Evolutionary conservation across 2,888 invertebrate species (phyloP), one percentile per base, ranked within the genome.

Genomic region (Acanthosepion esculentum): DNA sequence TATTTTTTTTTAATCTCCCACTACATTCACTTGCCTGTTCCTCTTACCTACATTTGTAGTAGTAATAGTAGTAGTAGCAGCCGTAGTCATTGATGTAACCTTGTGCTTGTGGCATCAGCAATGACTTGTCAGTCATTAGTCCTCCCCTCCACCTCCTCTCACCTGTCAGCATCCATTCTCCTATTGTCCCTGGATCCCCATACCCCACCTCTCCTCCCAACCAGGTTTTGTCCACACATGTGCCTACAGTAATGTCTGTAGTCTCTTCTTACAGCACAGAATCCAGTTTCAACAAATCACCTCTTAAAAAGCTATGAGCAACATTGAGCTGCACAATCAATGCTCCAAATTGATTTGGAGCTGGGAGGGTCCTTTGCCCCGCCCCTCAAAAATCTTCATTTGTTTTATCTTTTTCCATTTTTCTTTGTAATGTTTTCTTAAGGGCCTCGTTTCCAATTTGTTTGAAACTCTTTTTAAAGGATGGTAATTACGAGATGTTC

Each of bases 261-360:
- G n/a, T 78, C n/a, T 78, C 78, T 78, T n/a, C 78, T 78, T 78
- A 78, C 15, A 78, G 78, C 78, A 78, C 78, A 78, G n/a, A 78
- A 78, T 78, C n/a, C 78, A 78, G 78, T 78, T 78, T 78, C 78
- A 78, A 78, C 78, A 78, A 78, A 78, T 78, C 78, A 78, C 78
- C 78, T n/a, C 78, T 78, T 78, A 33, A 78, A 78, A n/a, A 78
- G 15, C 12, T 12, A 12, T 78, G 78, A 33, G n/a, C 78, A 78
- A n/a, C n/a, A 78, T n/a, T 78, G 12, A n/a, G n/a, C 78, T n/a
- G 78, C 78, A 78, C 78, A 78, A 78, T 33, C n/a, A 8, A n/a
- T 78, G 12, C 78, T n/a, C 18, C 78, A n/a, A 18, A 18, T 78
- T 23, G 29, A 64, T 8, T 29, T 78, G 78, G 78, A 78, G 78